phyloP scores from a whole-genome alignment of 1,140 invertebrate genomes.

The Caerostris darwini region DNA sequence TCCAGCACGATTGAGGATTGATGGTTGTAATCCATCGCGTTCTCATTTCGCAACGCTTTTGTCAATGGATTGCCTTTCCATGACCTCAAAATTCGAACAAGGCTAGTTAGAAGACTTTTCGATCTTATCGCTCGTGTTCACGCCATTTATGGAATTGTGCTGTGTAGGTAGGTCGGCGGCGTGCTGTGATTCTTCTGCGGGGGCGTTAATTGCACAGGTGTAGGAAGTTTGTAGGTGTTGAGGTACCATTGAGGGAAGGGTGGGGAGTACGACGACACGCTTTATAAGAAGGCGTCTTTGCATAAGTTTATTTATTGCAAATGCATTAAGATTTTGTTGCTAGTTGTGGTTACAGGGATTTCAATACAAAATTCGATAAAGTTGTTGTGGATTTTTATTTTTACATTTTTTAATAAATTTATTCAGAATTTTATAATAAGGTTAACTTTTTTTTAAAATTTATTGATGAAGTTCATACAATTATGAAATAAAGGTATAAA shows the following conservation, averaged over 20 bases:
- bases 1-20: neutral
- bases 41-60: neutral
- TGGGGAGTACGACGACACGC: neutral
- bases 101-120: neutral
- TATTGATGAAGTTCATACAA: too few relatives aligned
- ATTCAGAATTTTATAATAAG: too few relatives aligned
- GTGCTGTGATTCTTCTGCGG: neutral
- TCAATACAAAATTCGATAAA: too few relatives aligned
- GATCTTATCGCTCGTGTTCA: slow-evolving; percentile 18
- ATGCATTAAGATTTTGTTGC: too few relatives aligned
- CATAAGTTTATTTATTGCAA: too few relatives aligned
- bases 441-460: too few relatives aligned
- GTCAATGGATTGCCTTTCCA: neutral
- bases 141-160: slow-evolving; percentile 58
- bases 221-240: neutral
- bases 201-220: neutral
- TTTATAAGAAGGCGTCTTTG: too few relatives aligned
- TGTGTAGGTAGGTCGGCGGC: neutral
- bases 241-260: neutral
- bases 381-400: too few relatives aligned
- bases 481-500: too few relatives aligned
- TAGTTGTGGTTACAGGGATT: too few relatives aligned
- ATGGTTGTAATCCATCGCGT: neutral
- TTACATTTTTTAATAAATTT: too few relatives aligned
- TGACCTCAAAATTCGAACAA: slow-evolving; percentile 20